Evolutionary conservation across 2,113 vertebrate species (phyloP).

Genomic region (Dromas ardeola): DNA sequence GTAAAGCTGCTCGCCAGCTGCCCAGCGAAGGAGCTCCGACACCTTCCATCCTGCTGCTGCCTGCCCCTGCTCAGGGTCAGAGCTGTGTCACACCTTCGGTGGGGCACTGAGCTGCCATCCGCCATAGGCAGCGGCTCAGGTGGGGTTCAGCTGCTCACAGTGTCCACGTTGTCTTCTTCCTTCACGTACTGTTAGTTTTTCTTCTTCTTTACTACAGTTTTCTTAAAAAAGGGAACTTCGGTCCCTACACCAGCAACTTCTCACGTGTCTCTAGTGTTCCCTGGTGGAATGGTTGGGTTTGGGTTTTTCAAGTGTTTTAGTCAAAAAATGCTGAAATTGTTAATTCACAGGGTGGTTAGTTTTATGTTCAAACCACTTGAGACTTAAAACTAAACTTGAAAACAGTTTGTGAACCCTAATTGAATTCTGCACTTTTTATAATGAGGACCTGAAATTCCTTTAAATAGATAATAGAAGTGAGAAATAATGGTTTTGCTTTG

Average conservation of each 20-base stretch:
- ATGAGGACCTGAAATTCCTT: neutral
- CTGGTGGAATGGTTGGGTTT: neutral
- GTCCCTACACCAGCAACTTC: neutral
- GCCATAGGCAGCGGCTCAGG: rapidly evolving
- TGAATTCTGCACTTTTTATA: neutral
- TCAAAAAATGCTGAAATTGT: neutral
- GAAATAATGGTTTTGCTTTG: neutral
- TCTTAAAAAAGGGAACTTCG: neutral
- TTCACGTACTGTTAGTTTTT: neutral
- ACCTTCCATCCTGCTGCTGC: neutral
- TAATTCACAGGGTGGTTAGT: neutral
- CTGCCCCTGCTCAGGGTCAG: rapidly evolving
- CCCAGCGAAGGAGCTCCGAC: neutral
- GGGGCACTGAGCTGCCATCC: rapidly evolving
- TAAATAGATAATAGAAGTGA: neutral
- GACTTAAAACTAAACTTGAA: neutral
- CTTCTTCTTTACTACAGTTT: neutral
- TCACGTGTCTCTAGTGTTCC: neutral
- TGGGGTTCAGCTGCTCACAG: rapidly evolving
- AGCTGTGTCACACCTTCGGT: neutral
- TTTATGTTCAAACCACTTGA: neutral
- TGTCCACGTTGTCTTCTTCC: rapidly evolving
- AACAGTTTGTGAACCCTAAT: neutral
- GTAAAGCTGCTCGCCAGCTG: neutral
- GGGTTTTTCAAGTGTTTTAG: neutral